Conservation (phyloP, 2,797 vertebrate species). For the Sebastes oblongus region DNA sequence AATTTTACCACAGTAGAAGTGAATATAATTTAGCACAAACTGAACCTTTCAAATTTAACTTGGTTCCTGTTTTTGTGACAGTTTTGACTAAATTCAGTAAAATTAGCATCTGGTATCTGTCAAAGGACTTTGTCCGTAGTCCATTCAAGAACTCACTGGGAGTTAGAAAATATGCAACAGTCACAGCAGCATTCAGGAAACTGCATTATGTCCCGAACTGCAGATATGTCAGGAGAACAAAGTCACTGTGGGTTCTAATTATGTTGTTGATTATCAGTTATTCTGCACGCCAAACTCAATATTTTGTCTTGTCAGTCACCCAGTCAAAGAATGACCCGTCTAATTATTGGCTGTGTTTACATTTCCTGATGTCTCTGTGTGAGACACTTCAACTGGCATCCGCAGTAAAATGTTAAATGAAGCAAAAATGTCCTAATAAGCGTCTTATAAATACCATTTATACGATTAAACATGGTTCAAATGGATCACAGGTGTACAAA, state of each 20-base stretch:
- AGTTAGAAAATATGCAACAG: not conserved
- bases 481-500: not conserved
- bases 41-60: not conserved
- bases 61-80: conserved; percentile 5
- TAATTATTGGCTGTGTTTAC: conserved; percentile 53
- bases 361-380: conserved; percentile 24
- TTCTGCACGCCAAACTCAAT: conserved; percentile 55
- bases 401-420: conserved; percentile 1
- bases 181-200: not conserved
- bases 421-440: not conserved
- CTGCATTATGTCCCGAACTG: conserved; percentile 19
- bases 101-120: conserved; percentile 41
- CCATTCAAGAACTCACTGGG: not conserved
- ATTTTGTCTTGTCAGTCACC: conserved; percentile 55
- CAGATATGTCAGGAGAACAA: conserved; percentile 24
- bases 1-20: not conserved
- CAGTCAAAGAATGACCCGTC: conserved; percentile 34
- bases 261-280: conserved; percentile 56
- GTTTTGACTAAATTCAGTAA: conserved; percentile 23
- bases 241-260: conserved; percentile 46
- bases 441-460: not conserved
- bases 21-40: not conserved
- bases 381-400: not conserved
- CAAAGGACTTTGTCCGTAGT: conserved; percentile 16
- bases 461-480: not conserved